Conservation (phyloP, 1,140 invertebrate genomes). For the Procambarus virginalis region DNA sequence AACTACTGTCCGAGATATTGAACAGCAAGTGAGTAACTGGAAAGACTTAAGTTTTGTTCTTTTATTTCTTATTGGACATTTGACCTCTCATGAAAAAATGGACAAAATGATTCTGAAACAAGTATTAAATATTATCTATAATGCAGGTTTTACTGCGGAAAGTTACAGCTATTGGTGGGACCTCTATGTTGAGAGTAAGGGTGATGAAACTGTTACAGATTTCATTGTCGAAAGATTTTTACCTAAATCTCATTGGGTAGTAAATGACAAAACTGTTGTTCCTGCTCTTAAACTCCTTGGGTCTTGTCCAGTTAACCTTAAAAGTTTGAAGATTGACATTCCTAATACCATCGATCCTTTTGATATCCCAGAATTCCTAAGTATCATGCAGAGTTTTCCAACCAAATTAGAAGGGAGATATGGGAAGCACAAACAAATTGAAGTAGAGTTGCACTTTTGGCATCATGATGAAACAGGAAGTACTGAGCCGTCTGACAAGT, state of each 20-base stretch:
- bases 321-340: background rate
- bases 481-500: background rate
- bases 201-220: background rate
- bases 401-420: background rate
- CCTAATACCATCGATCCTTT: background rate
- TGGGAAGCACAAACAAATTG: background rate
- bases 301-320: background rate
- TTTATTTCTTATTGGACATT: background rate
- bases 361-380: background rate
- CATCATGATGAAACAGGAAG: background rate
- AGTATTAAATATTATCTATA: background rate
- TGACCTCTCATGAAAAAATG: background rate
- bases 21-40: background rate
- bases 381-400: background rate
- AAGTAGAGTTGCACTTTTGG: background rate
- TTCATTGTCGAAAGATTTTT: background rate
- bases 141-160: background rate
- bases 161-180: background rate
- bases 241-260: background rate
- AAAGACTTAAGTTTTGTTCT: background rate
- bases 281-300: background rate
- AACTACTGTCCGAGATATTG: background rate
- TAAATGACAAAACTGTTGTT: background rate
- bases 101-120: background rate
- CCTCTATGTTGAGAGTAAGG: background rate